Conservation (phyloP, 2,888 invertebrate genomes). For the Acronicta aceris region DNA sequence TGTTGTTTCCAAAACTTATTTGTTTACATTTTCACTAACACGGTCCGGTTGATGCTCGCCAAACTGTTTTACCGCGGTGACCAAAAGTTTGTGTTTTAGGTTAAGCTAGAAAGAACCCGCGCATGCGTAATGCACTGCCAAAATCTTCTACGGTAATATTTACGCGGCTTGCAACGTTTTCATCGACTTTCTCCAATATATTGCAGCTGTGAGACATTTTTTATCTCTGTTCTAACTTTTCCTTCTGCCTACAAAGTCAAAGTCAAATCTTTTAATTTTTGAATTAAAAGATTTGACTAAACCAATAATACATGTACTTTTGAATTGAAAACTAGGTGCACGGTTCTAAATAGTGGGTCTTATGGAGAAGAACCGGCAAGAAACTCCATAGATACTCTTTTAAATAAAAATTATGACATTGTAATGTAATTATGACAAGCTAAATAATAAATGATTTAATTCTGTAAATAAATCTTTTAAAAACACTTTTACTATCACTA, state of each 20-base stretch:
- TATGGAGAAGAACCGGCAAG: too few species aligned
- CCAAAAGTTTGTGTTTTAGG: constrained; percentile 60
- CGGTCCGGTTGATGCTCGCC: constrained; percentile 42
- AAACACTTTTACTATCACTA: too few species aligned
- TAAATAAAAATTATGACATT: too few species aligned
- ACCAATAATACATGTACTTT: too few species aligned
- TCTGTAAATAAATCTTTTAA: too few species aligned
- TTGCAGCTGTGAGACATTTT: constrained; percentile 42
- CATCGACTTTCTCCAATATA: constrained; percentile 73
- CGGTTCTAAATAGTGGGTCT: too few species aligned
- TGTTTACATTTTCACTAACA: constrained; percentile 57
- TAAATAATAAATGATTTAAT: too few species aligned
- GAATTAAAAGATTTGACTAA: too few species aligned
- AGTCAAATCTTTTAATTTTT: too few species aligned
- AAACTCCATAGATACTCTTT: too few species aligned
- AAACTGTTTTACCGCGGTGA: constrained; percentile 57
- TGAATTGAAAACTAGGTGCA: too few species aligned
- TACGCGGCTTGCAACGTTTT: constrained; percentile 74
- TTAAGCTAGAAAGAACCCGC: constrained; percentile 37
- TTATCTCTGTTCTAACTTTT: neutral
- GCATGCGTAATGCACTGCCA: constrained; percentile 78
- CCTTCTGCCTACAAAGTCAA: neutral
- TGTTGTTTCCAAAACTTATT: constrained; percentile 33
- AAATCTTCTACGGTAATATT: constrained; percentile 54
- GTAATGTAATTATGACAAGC: too few species aligned